These are phyloP conservation scores for Drosophila willistoni DNA, from an alignment of 1,140 invertebrate genomes.

Conservation along the genomic window DNA sequence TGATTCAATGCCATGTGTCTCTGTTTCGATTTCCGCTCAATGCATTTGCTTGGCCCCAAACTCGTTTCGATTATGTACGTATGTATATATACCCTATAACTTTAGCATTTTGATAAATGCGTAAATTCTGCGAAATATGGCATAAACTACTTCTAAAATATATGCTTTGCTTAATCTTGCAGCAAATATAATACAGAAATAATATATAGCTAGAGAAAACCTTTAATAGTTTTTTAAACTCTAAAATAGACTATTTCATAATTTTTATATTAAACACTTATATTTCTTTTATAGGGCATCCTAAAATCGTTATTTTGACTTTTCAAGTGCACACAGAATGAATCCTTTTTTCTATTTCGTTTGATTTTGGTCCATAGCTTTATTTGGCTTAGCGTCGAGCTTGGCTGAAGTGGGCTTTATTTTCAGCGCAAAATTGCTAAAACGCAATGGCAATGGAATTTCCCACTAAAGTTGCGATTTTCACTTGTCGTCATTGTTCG, in stretches of 20 bases:
- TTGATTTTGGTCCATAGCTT: constrained; percentile 65
- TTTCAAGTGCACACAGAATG: constrained; percentile 56
- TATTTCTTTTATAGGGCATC: not conserved
- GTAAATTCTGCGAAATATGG: too few relatives aligned
- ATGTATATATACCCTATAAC: constrained; percentile 31
- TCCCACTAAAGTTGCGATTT: constrained; percentile 39
- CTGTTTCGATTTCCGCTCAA: not conserved
- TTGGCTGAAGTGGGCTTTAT: constrained; percentile 35
- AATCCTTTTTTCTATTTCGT: constrained; percentile 55
- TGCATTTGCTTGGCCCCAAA: constrained; percentile 22
- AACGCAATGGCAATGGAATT: constrained; percentile 25
- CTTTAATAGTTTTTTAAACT: too few relatives aligned
- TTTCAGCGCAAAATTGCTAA: constrained; percentile 38
- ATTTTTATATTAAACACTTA: too few relatives aligned
- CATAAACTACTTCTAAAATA: too few relatives aligned
- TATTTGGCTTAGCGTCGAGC: constrained; percentile 57
- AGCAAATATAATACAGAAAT: too few relatives aligned
- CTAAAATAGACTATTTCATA: too few relatives aligned
- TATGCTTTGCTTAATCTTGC: too few relatives aligned
- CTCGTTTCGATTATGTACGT: constrained; percentile 32
- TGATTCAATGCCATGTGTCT: constrained; percentile 7
- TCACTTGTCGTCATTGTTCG: not conserved
- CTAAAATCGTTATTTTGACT: not conserved
- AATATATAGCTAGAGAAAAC: too few relatives aligned
- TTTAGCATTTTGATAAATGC: not conserved